phyloP scores from a whole-genome alignment of 2,113 vertebrate genomes.

The Morone chrysops region DNA sequence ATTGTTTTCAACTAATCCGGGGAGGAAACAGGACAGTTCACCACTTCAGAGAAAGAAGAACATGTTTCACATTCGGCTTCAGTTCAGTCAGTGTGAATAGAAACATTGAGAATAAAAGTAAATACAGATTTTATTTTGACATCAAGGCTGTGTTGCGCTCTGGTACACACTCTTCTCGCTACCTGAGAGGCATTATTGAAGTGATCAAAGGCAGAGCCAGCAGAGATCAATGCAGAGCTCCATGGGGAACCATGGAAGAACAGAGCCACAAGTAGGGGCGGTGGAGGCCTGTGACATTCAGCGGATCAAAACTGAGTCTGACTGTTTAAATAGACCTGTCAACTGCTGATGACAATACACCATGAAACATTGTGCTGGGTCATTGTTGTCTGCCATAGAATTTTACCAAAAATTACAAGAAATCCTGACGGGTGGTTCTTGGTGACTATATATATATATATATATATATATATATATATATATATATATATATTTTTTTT shows the following conservation, averaged over 20 bases:
- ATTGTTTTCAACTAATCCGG: no score
- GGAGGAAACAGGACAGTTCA: no score
- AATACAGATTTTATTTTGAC: constrained; percentile 32
- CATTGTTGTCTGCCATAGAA: neutral
- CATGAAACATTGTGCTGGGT: neutral
- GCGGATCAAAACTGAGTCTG: neutral
- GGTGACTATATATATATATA: no score
- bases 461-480: no score
- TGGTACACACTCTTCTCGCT: neutral
- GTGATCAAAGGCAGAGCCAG: neutral
- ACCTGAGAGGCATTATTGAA: no score
- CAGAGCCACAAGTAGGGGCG: constrained; percentile 11
- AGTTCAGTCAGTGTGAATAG: neutral
- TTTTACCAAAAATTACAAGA: no score
- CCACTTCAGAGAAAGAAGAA: neutral
- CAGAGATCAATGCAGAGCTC: constrained; percentile 21
- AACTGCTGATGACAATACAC: neutral
- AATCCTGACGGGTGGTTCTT: no score
- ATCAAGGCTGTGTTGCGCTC: neutral
- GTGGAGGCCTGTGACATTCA: constrained; percentile 6
- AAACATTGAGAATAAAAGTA: constrained; percentile 18
- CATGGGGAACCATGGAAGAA: constrained; percentile 2
- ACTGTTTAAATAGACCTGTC: neutral
- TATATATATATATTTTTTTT: no score
- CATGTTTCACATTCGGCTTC: neutral